These are phyloP conservation scores for Hemichromis elongatus DNA, from an alignment of 2,113 vertebrate genomes.

Conservation along the genomic window DNA sequence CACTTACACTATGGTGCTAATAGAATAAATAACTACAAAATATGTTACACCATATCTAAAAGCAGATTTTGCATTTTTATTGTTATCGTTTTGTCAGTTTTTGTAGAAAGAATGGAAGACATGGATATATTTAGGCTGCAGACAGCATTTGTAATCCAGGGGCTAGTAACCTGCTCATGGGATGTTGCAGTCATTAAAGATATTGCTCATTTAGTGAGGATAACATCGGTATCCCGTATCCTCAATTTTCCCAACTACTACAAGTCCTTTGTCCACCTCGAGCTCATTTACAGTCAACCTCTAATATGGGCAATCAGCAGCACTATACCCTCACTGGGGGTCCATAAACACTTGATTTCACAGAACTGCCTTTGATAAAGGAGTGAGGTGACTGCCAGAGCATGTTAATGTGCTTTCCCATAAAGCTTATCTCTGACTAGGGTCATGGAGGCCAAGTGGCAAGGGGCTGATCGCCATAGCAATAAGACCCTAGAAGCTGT, in stretches of 20 bases:
- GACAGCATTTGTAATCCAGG: conserved; percentile 12
- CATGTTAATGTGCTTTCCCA: conserved; percentile 72
- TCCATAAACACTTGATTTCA: conserved; percentile 72
- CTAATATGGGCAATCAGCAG: conserved; percentile 67
- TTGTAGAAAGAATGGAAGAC: conserved; percentile 52
- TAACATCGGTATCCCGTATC: conserved; percentile 25
- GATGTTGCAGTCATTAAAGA: conserved; percentile 62
- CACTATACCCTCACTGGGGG: conserved; percentile 52
- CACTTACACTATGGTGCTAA: background rate
- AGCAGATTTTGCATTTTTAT: background rate
- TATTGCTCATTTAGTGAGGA: conserved; percentile 65
- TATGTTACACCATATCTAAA: background rate
- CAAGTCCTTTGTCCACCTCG: conserved; percentile 50
- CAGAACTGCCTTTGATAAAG: conserved; percentile 67
- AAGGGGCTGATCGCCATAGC: conserved; percentile 71
- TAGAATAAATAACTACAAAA: background rate
- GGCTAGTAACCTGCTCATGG: conserved; percentile 23
- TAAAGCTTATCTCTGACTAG: conserved; percentile 75
- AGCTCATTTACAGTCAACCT: conserved; percentile 57
- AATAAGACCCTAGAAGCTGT: conserved; percentile 71
- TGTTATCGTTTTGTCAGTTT: background rate
- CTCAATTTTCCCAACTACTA: conserved; percentile 5
- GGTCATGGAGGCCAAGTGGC: conserved; percentile 71
- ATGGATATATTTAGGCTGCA: conserved; percentile 36
- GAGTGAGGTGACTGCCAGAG: conserved; percentile 60